Evolutionary conservation across 2,797 vertebrate genomes (phyloP).

Genomic region (Eulemur albifrons): DNA sequence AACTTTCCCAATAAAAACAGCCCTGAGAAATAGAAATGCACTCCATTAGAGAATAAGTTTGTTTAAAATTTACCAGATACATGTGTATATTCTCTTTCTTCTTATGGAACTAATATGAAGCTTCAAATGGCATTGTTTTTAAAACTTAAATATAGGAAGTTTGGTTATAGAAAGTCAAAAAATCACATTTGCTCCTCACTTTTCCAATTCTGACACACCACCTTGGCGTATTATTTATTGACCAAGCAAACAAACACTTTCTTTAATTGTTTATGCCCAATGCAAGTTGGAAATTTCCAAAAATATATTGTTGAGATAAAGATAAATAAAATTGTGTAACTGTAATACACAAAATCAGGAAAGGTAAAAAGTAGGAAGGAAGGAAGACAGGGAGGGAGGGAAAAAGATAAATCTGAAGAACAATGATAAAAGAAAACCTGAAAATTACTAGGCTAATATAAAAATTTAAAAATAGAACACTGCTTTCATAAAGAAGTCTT

Average conservation of each 20-base stretch:
- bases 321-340: slow-evolving; percentile 35
- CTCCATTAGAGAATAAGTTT: neutral
- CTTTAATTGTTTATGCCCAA: neutral
- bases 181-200: neutral
- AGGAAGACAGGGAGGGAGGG: accelerated
- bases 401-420: neutral
- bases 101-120: neutral
- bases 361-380: accelerated
- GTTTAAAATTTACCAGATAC: neutral
- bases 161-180: neutral
- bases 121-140: neutral
- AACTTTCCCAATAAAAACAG: neutral
- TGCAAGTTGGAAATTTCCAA: neutral
- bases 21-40: neutral
- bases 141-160: neutral
- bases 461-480: neutral
- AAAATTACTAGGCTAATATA: neutral
- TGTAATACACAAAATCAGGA: neutral
- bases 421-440: neutral
- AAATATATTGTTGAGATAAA: neutral
- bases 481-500: neutral
- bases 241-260: neutral
- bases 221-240: neutral
- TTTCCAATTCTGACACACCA: neutral
- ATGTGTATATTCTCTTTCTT: neutral